Percentiles rank a stretch among this genome's conserved stretches.
Evolutionary conservation across 2,113 vertebrate species (phyloP).

Genomic region (Gobiocypris rarus): DNA sequence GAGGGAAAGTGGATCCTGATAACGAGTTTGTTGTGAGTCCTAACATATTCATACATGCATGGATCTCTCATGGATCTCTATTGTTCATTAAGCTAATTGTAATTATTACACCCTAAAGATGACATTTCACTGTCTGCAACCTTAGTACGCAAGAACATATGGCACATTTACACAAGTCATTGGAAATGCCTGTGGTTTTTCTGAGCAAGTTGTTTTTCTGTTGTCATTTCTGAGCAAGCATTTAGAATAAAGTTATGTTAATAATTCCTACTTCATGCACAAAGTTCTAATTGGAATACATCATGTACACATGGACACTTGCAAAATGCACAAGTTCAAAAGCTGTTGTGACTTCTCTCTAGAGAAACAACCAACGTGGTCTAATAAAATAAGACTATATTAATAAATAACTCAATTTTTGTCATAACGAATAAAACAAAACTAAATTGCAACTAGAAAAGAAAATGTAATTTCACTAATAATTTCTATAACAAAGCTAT

Average conservation of each 20-base stretch:
- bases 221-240: background rate
- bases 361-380: background rate
- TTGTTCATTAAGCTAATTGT: background rate
- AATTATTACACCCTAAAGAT: background rate
- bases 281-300: background rate
- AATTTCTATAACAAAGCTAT: background rate
- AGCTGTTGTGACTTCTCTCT: background rate
- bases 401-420: background rate
- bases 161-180: background rate
- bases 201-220: too few species aligned
- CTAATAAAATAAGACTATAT: background rate
- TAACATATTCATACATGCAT: background rate
- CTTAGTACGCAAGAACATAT: background rate
- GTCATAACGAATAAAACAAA: background rate
- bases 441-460: background rate
- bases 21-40: slow-evolving; percentile 96
- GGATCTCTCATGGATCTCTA: background rate
- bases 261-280: background rate
- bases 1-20: slow-evolving; percentile 89
- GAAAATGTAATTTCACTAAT: background rate
- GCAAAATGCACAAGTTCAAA: background rate
- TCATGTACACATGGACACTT: background rate
- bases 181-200: background rate
- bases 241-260: background rate
- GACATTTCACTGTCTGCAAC: background rate